These are phyloP conservation scores for Melanotaenia trifasciata DNA, from an alignment of 2,797 vertebrate genomes.

Conservation along the genomic window DNA sequence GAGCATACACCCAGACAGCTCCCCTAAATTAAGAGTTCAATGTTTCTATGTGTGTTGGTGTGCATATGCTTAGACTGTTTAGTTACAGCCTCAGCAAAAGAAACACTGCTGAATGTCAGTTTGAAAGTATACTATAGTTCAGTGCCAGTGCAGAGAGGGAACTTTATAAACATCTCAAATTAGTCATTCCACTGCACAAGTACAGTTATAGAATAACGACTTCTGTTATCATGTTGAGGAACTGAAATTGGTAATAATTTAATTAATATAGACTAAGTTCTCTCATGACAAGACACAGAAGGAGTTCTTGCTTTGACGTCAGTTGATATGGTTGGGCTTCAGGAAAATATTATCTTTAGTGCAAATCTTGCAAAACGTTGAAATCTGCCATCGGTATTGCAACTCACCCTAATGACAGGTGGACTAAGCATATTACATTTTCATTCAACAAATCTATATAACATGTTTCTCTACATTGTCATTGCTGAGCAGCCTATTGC, in stretches of 20 bases:
- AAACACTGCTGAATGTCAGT: constrained; percentile 34
- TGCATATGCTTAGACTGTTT: constrained; percentile 26
- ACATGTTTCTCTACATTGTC: not conserved
- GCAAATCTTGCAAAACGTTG: not conserved
- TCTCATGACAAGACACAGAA: no score
- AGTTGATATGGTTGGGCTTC: no score
- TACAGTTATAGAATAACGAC: constrained; percentile 31
- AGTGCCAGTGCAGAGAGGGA: constrained; percentile 6
- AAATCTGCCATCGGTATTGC: not conserved
- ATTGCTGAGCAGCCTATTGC: not conserved
- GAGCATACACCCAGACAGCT: constrained; percentile 66
- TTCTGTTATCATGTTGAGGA: constrained; percentile 18
- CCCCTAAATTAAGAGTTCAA: constrained; percentile 63
- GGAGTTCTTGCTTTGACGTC: no score
- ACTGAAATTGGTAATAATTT: not conserved
- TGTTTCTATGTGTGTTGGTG: constrained; percentile 38
- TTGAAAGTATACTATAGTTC: constrained; percentile 49
- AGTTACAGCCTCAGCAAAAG: constrained; percentile 34
- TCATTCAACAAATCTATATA: not conserved
- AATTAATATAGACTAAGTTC: not conserved
- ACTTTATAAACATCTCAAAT: constrained; percentile 35
- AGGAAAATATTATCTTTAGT: not conserved
- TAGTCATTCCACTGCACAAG: constrained; percentile 7
- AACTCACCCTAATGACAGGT: not conserved
- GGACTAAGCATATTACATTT: no score